Evolutionary conservation across 2,888 invertebrate genomes (phyloP), one percentile per base, ranked within the genome.

Genomic region (Pyralis farinalis): DNA sequence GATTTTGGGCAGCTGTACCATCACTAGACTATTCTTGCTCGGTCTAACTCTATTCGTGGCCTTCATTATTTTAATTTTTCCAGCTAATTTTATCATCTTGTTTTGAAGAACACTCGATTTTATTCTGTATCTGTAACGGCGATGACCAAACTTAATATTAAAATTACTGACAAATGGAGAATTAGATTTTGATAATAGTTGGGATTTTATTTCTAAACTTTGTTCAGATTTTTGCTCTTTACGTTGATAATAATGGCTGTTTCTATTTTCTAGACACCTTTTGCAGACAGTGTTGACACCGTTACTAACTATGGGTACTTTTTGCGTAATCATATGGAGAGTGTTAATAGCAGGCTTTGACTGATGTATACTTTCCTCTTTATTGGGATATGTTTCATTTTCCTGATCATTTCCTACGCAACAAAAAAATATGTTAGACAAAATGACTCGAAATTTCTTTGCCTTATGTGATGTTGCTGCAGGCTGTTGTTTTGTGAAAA

Each of bases 131-230:
- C 16, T 16, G 3, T 4, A 4, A 2, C 3, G 16, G 16, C 16
- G n/a, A n/a, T n/a, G 16, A 16, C 16, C 2, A 16, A 16, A 16
- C 3, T 16, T 2, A 3, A 16, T 3, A 16, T 16, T 16, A 16
- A 16, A 16, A 16, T 3, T 16, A 16, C 16, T 16, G 2, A 16
- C 16, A 3, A 50, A 34, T 5, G 66, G 65, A 1, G 69, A 62
- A 12, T 58, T 51, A 7, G 73, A 74, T 4, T 50, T 59, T 6
- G 65, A 68, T 20, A 76, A 45, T 33, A 59, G 44, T 27, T 72
- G 69, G 11, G 76, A 71, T 5, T 55, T 55, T 20, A 74, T 69
- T 55, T 78, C 75, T 11, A 71, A 43, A 43, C 79, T 78, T 21
- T 65, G 63, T 37, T 58, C 68, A 0, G 77, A 74, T 30, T 59